Conservation (phyloP, 2,797 vertebrate species). For the Sebastes goodei region DNA sequence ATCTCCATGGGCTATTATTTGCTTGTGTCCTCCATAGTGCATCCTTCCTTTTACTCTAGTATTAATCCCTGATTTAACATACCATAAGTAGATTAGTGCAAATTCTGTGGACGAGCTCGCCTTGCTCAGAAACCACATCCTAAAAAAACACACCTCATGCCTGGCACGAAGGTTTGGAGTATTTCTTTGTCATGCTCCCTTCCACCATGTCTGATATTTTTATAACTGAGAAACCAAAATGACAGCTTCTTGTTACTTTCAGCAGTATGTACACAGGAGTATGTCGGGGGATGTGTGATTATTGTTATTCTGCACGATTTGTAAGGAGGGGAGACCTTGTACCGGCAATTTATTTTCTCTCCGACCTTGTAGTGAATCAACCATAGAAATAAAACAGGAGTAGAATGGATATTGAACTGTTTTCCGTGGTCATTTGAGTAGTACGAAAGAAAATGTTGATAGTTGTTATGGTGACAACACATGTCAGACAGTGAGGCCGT, state of each 20-base stretch:
- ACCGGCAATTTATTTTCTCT: neutral
- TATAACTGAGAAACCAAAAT: slow-evolving; percentile 21
- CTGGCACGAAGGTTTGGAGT: neutral
- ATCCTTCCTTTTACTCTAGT: slow-evolving; percentile 2
- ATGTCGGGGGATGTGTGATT: slow-evolving; percentile 9
- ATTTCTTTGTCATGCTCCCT: neutral
- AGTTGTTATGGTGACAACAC: neutral
- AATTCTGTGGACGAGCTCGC: neutral
- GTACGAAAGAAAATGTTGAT: neutral
- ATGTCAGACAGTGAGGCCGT: neutral
- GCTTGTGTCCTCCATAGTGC: neutral
- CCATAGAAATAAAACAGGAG: neutral
- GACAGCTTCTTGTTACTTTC: slow-evolving; percentile 19
- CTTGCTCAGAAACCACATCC: slow-evolving; percentile 15
- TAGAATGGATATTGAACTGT: neutral
- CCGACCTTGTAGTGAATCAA: slow-evolving; percentile 11
- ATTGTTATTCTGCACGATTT: neutral
- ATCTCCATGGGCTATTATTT: slow-evolving; percentile 9
- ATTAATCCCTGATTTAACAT: slow-evolving; percentile 47
- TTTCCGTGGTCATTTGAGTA: neutral
- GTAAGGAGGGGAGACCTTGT: neutral
- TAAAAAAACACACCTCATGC: neutral
- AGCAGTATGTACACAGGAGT: neutral
- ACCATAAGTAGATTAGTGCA: slow-evolving; percentile 21
- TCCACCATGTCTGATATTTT: slow-evolving; percentile 9